phyloP scores from a whole-genome alignment of 1,140 invertebrate genomes.

The Meteorus sp. region DNA sequence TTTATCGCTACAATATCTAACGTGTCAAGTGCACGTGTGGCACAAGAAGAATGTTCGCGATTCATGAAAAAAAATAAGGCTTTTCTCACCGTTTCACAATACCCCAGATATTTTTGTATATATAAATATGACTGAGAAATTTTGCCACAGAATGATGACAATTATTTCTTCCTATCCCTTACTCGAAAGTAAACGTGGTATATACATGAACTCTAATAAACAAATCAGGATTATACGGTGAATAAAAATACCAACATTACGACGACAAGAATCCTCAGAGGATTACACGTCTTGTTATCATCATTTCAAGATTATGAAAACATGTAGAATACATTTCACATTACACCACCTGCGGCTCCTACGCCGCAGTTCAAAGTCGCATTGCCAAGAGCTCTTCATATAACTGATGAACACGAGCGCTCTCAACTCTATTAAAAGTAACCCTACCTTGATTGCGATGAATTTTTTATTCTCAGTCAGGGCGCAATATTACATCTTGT shows the following conservation, averaged over 20 bases:
- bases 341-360: constrained; percentile 26
- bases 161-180: too few species aligned
- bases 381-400: constrained; percentile 31
- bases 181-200: too few species aligned
- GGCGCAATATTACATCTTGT: constrained; percentile 19
- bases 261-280: too few species aligned
- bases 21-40: neutral
- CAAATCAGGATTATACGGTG: too few species aligned
- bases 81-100: too few species aligned
- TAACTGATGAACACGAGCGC: constrained; percentile 1
- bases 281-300: constrained; percentile 19
- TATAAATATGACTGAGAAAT: too few species aligned
- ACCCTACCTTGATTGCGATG: neutral
- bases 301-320: constrained; percentile 22
- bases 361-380: constrained; percentile 32
- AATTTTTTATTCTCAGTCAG: constrained; percentile 4
- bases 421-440: neutral
- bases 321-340: constrained; percentile 23
- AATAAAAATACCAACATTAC: constrained; percentile 5
- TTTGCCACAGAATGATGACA: too few species aligned
- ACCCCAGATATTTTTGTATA: too few species aligned
- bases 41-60: neutral
- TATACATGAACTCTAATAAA: too few species aligned
- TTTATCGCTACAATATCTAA: neutral
- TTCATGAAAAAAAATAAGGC: neutral